Base-by-base conservation (phyloP, 1,140 invertebrate species). In the Cataglyphis hispanica region DNA sequence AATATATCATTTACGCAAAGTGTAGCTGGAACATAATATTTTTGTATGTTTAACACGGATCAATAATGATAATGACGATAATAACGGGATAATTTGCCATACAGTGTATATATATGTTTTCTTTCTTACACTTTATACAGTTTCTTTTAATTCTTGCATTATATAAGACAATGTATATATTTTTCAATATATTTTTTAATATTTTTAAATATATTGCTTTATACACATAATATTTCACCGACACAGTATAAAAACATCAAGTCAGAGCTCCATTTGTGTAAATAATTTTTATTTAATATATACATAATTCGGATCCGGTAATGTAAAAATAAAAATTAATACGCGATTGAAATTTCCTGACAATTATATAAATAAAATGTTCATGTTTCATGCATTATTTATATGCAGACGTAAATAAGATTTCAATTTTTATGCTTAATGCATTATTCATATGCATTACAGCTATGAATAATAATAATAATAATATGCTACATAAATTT, bases 1-100 rank as follows among this genome's bases (percentile, higher is more conserved):
- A 69, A 80, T 70, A 70, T 70, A 31, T 40, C 31, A n/a, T 66
- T 53, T 5, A 11, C 27, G 8, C 25, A 64, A 76, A 75, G 25
- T 25, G 19, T 13, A 16, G 27, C 60, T 63, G 60, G 27, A 46
- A 34, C 10, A 43, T 11, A 1, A 19, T 63, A 64, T 77, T 77
- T 31, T 72, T 72, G 11, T 34, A 56, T 34, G 0, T 25, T 77
- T 64, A 46, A 64, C 19, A 8, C 6, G 43, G 13, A 3, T 64
- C 58, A 63, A 31, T 27, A 25, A 61, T 5, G 11, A 76, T 63
- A 77, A 27, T 43, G 19, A 22, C 10, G 58, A 77, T 46, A 31
- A 40, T 40, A 25, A 64, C 11, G 25, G 2, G 2, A 64, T 43
- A 22, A 75, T 63, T 31, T 25, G 16, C 7, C 22, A 0, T 37